Conservation (phyloP, 2,113 vertebrate genomes). For the Chaetops frenatus region DNA sequence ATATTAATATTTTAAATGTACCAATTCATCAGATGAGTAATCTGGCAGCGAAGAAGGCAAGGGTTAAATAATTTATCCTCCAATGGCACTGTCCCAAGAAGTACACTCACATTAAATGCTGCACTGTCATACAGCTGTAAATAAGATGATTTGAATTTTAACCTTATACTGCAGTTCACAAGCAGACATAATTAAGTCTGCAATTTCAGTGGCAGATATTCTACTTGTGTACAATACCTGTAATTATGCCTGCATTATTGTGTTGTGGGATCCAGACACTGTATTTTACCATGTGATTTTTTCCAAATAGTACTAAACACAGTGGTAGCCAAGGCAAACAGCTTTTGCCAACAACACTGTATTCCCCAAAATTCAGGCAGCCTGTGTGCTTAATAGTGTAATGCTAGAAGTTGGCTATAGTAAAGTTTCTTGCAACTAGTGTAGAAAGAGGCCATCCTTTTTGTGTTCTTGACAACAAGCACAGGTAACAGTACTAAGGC, state of each 20-base stretch:
- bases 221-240: no score
- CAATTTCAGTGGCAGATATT: not conserved
- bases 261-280: not conserved
- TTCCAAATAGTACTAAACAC: not conserved
- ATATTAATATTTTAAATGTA: not conserved
- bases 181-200: not conserved
- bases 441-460: not conserved
- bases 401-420: not conserved
- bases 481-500: not conserved
- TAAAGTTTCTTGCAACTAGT: not conserved
- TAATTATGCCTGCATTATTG: not conserved
- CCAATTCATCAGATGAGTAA: not conserved
- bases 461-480: not conserved
- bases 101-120: not conserved
- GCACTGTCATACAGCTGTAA: not conserved
- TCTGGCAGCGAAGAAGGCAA: not conserved
- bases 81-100: not conserved
- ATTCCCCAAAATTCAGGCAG: not conserved
- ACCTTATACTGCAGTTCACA: not conserved
- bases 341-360: not conserved
- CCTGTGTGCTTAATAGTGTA: fast-evolving
- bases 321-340: not conserved
- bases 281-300: not conserved
- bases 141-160: not conserved
- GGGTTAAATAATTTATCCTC: not conserved